phyloP scores from a whole-genome alignment of 2,888 invertebrate species.

The Apantesis nais region DNA sequence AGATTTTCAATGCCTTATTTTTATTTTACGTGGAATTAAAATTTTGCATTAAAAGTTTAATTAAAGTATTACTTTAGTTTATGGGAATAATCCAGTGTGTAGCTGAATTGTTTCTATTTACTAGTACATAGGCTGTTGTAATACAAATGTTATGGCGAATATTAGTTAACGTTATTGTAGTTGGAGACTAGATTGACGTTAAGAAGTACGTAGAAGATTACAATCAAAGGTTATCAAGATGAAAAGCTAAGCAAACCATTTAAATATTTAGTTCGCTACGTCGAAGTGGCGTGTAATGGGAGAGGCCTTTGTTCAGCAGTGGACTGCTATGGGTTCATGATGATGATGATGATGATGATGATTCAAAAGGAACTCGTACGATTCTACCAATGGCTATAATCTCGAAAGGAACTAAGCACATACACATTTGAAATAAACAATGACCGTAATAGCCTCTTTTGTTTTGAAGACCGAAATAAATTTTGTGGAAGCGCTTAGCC shows the following conservation, averaged over 20 bases:
- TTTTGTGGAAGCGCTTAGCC: not conserved
- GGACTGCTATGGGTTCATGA: too few species aligned
- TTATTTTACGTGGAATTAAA: too few species aligned
- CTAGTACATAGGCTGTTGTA: not conserved
- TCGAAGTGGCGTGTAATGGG: too few species aligned
- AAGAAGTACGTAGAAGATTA: not conserved
- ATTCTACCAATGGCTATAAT: too few species aligned
- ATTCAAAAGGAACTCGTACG: too few species aligned
- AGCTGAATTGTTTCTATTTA: not conserved
- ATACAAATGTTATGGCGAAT: too few species aligned
- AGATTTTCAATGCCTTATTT: too few species aligned
- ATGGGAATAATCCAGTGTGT: too few species aligned
- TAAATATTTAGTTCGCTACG: not conserved
- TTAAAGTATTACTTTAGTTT: too few species aligned
- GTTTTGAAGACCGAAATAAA: not conserved
- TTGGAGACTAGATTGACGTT: not conserved
- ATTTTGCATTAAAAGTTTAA: too few species aligned
- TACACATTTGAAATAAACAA: not conserved
- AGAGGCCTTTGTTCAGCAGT: too few species aligned
- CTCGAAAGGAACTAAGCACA: not conserved
- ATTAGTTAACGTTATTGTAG: not conserved
- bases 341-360: too few species aligned
- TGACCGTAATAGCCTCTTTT: not conserved
- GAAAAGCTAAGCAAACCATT: not conserved
- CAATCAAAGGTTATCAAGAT: not conserved